Evolutionary conservation across 1,140 invertebrate species (phyloP), one percentile per base, ranked within the genome.

Genomic region (Dendroctonus valens): DNA sequence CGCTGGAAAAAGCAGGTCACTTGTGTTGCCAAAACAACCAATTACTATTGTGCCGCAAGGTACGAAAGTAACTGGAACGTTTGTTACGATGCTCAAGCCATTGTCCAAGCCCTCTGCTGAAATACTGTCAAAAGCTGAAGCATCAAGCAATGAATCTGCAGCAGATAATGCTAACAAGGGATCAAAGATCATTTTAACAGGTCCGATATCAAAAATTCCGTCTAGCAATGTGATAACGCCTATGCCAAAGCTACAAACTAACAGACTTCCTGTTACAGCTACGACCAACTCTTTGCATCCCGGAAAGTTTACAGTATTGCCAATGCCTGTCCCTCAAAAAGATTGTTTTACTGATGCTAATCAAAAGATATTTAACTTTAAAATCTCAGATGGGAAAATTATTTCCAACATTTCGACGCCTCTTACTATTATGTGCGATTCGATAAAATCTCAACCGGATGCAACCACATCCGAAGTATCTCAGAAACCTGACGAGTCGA

Each of bases 361-460:
- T 81, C 83, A 68, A 11, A 81, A 77, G 65, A 78, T 84, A 72
- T 81, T 83, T 60, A 84, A 84, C 73, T 75, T 85, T 52, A 83
- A 85, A 74, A 81, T 85, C 44, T 79, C 79, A 38, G 84, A 83
- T 74, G 82, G 82, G 8, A 79, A 83, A 46, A 81, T 76, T 58
- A 72, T 75, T 58, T 75, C 72, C 39, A 82, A 83, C 75, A 76
- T 78, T 59, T 76, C 79, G n/a, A 80, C 7, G 3, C 60, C 66
- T 39, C 38, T 84, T 61, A 83, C 81, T 68, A 79, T 83, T 78
- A 76, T 75, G 70, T 76, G 72, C 71, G 68, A 73, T 58, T 70
- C 61, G 44, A 57, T 59, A 55, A 55, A 67, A 54, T n/a, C 7
- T n/a, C 53, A 37, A 15, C n/a, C 38, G 11, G 53, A 55, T 41